These are phyloP conservation scores for Tenualosa thibaudeaui DNA, from an alignment of 2,797 vertebrate species.

Conservation along the genomic window DNA sequence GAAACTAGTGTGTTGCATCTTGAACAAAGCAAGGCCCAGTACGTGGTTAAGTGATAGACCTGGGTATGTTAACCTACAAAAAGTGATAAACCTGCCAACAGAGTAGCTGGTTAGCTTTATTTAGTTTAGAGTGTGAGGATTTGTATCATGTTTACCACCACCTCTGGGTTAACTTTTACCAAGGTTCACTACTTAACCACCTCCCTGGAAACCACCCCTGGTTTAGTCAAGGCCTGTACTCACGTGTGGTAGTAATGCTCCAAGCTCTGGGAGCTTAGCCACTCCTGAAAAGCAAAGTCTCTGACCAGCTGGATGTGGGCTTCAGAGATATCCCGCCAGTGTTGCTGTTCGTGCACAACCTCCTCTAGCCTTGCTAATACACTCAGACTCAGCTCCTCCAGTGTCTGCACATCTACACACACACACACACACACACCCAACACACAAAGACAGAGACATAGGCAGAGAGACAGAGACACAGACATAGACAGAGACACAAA, in stretches of 20 bases:
- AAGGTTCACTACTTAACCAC: no score
- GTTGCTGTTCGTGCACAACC: conserved; percentile 73
- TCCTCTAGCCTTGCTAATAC: conserved; percentile 76
- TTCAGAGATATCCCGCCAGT: conserved; percentile 75
- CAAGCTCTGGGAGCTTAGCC: conserved; percentile 79
- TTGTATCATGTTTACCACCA: no score
- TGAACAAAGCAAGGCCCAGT: neutral
- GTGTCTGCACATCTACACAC: conserved; percentile 77
- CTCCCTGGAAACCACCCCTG: no score
- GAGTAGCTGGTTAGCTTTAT: no score
- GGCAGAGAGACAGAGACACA: neutral
- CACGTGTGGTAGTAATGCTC: conserved; percentile 82
- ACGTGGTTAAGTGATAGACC: no score
- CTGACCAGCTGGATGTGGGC: conserved; percentile 76
- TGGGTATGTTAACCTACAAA: no score
- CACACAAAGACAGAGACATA: no score
- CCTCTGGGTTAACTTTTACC: no score
- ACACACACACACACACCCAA: neutral
- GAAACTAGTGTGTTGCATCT: neutral
- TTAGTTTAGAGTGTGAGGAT: no score
- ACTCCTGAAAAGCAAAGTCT: conserved; percentile 84
- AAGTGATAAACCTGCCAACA: no score
- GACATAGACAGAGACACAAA: neutral
- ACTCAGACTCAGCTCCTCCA: conserved; percentile 82
- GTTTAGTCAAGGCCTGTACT: conserved; percentile 40